Base-by-base conservation (phyloP, 2,888 invertebrate genomes). In the Diarsia mendica region DNA sequence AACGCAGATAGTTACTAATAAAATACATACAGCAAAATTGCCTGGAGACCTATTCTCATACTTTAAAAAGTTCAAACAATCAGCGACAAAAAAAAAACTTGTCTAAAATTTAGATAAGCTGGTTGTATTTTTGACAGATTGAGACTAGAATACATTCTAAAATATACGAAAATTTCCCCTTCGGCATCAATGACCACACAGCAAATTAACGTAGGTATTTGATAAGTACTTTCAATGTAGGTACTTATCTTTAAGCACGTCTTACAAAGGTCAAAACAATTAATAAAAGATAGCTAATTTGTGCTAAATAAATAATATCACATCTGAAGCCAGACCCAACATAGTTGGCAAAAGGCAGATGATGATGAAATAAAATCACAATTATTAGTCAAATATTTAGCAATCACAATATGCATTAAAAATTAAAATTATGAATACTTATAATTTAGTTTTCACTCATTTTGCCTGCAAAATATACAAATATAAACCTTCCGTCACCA, bases 351-450 rank as follows among this genome's bases (percentile, higher is more conserved):
- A 39, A 39, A 39, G 39, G 39, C 39, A 39, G 39, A 8, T 39
- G 39, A 39, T 39, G 39, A 39, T 39, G 39, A 8, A 8, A 39
- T 39, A 23, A 63, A 48, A 79, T 67, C 33, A 55, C 15, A 44
- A 58, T 61, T 39, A 72, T 72, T 44, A 65, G 9, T 53, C 20
- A 3, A 60, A 66, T 44, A 0, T 53, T 46, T 39, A 53, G 51
- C 44, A 23, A 63, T 65, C 58, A 79, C 51, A 61, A 53, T 61
- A 28, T 0, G 13, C 49, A 68, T n/a, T 55, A 49, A 28, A 53
- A 68, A 66, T 23, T 13, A 79, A 75, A 66, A 46, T 11, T 9
- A 9, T n/a, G 3, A 75, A 67, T 81, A 81, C n/a, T 58, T 63
- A 33, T 69, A 11, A 55, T 69, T 77, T 63, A 20, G 18, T 28